Percentiles rank a stretch among this genome's conserved stretches.
Evolutionary conservation across 64 coral and sea anemone genomes (phyloP).

Genomic region (Astreopora myriophthalma): DNA sequence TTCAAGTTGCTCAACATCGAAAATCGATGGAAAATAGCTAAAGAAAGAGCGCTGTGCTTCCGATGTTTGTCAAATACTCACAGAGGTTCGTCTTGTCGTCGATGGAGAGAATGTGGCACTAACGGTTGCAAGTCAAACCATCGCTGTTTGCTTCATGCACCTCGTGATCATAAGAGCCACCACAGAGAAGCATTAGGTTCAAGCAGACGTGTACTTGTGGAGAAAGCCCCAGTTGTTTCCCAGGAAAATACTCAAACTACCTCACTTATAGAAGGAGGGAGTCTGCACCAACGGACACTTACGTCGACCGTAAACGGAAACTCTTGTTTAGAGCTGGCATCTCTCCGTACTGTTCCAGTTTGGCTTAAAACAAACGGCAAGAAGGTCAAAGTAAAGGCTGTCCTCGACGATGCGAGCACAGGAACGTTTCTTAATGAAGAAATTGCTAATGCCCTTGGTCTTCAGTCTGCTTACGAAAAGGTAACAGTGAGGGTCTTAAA

Average conservation of each 20-base stretch:
- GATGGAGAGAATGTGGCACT: slow-evolving; percentile 32
- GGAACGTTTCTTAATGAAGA: slow-evolving; percentile 64
- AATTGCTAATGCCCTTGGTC: slow-evolving; percentile 25
- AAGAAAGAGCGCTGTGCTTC: not conserved
- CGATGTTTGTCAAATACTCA: slow-evolving; percentile 19
- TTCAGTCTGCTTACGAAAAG: not conserved
- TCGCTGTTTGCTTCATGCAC: not conserved
- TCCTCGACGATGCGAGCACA: slow-evolving; percentile 51
- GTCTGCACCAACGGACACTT: not conserved
- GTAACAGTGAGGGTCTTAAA: slow-evolving; percentile 58
- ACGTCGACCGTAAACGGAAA: not conserved
- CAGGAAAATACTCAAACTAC: not conserved
- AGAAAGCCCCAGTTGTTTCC: slow-evolving; percentile 26
- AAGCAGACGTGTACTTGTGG: slow-evolving; percentile 3
- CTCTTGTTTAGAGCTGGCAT: not conserved
- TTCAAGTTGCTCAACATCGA: not conserved
- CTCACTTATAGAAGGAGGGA: not conserved
- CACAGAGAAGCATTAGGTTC: not conserved
- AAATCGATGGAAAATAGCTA: slow-evolving; percentile 26
- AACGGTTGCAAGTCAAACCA: slow-evolving; percentile 21
- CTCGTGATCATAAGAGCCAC: too few relatives aligned
- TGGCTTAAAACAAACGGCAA: not conserved
- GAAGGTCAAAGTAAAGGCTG: not conserved
- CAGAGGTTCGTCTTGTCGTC: slow-evolving; percentile 10
- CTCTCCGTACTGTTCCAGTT: not conserved